phyloP scores from a whole-genome alignment of 92 coral and sea anemone genomes.

The Phenganax stokvisi region DNA sequence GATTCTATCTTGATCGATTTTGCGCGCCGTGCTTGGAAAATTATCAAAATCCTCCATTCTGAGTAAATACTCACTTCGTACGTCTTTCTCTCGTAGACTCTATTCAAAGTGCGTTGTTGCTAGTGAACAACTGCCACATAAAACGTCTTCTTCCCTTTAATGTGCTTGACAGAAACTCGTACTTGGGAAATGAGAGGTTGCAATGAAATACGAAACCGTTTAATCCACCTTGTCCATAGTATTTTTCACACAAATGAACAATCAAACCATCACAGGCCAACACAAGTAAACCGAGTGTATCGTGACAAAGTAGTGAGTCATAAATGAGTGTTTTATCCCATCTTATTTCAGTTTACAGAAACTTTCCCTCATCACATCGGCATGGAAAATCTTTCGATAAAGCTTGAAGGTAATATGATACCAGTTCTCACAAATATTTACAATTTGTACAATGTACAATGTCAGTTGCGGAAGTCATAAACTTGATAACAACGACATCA shows the following conservation, averaged over 20 bases:
- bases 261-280: not conserved
- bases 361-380: slow-evolving; percentile 1
- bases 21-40: slow-evolving; percentile 18
- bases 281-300: not conserved
- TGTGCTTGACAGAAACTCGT: slow-evolving; percentile 18
- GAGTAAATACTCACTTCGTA: not conserved
- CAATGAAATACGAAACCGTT: slow-evolving; percentile 25
- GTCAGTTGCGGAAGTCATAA: slow-evolving; percentile 27
- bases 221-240: slow-evolving; percentile 12
- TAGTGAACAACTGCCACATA: not conserved
- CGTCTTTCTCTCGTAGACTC: not conserved
- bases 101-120: not conserved
- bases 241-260: slow-evolving; percentile 15
- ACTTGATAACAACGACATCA: not conserved
- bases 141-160: not conserved
- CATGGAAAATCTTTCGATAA: not conserved
- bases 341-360: slow-evolving; percentile 1
- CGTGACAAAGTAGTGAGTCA: not conserved
- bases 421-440: not conserved
- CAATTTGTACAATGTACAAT: not conserved
- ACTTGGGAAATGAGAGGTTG: not conserved
- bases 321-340: not conserved
- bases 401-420: slow-evolving; percentile 9
- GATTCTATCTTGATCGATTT: slow-evolving; percentile 28
- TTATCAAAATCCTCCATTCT: slow-evolving; percentile 7